Conservation (phyloP, 2,888 invertebrate genomes). For the Parnassius smintheus region DNA sequence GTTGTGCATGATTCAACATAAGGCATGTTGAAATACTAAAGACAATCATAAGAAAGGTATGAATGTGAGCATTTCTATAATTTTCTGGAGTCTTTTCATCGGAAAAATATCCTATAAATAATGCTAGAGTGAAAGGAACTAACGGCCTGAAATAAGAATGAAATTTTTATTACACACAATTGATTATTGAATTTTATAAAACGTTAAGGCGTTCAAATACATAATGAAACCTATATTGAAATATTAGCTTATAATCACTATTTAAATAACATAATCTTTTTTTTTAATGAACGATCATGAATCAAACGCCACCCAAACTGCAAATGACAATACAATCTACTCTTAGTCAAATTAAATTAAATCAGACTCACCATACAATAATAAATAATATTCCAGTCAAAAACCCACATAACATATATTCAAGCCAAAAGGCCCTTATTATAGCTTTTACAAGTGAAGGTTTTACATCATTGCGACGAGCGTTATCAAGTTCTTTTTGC, state of each 20-base stretch:
- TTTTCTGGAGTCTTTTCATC: constrained; percentile 29
- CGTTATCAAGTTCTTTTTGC: constrained; percentile 78
- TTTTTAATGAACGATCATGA: no score
- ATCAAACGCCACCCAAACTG: no score
- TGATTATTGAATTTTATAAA: no score
- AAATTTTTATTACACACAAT: no score
- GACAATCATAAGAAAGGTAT: constrained; percentile 82
- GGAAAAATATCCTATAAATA: no score
- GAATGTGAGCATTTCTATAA: constrained; percentile 83
- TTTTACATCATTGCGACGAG: constrained; percentile 68
- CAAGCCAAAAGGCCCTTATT: constrained; percentile 80
- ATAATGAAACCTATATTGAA: no score
- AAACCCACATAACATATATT: constrained; percentile 82
- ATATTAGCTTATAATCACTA: no score
- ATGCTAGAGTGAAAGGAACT: constrained; percentile 67
- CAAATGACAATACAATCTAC: no score
- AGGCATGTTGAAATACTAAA: constrained; percentile 81
- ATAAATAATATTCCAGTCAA: constrained; percentile 64
- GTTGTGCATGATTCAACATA: constrained; percentile 83
- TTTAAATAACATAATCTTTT: no score
- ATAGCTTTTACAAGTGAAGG: constrained; percentile 83
- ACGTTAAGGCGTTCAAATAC: no score
- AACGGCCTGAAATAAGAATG: constrained; percentile 76
- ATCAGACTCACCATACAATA: no score
- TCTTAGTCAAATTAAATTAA: no score